Conservation (phyloP, 2,797 vertebrate species). For the Gastrophryne carolinensis region DNA sequence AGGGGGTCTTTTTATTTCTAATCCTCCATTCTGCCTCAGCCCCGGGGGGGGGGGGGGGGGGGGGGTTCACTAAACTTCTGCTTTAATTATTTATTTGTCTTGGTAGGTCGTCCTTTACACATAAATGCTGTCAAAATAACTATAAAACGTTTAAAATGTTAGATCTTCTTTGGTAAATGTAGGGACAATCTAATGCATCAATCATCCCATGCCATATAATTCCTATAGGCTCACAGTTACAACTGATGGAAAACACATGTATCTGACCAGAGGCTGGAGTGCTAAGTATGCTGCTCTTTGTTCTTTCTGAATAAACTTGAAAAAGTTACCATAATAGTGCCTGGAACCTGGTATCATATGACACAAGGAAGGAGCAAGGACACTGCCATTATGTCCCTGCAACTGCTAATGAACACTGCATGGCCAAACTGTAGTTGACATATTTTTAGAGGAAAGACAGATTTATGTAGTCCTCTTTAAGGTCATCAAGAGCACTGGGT, state of each 20-base stretch:
- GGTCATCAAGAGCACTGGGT: too few relatives aligned
- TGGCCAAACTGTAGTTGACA: background rate
- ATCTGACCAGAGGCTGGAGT: background rate
- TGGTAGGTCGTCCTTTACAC: too few relatives aligned
- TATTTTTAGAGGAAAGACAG: too few relatives aligned
- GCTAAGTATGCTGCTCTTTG: background rate
- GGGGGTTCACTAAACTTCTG: too few relatives aligned
- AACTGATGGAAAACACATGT: conserved; percentile 41
- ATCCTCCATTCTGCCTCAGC: too few relatives aligned
- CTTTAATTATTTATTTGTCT: too few relatives aligned
- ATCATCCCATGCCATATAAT: conserved; percentile 18
- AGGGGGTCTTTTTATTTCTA: too few relatives aligned
- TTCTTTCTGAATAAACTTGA: conserved; percentile 22
- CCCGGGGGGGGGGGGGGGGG: too few relatives aligned
- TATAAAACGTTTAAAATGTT: background rate
- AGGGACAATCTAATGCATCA: background rate
- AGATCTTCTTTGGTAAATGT: too few relatives aligned
- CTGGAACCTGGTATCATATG: conserved; percentile 20
- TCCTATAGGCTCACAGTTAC: background rate
- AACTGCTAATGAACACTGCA: background rate
- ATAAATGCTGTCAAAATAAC: too few relatives aligned
- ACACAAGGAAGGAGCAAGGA: background rate
- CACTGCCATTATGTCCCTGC: background rate
- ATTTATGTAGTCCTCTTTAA: too few relatives aligned
- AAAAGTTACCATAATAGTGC: conserved; percentile 10